A percentile compares a stretch with the other conserved stretches of the same genome.
Conservation (phyloP, 2,113 vertebrate genomes). For the Aegotheles bennettii region DNA sequence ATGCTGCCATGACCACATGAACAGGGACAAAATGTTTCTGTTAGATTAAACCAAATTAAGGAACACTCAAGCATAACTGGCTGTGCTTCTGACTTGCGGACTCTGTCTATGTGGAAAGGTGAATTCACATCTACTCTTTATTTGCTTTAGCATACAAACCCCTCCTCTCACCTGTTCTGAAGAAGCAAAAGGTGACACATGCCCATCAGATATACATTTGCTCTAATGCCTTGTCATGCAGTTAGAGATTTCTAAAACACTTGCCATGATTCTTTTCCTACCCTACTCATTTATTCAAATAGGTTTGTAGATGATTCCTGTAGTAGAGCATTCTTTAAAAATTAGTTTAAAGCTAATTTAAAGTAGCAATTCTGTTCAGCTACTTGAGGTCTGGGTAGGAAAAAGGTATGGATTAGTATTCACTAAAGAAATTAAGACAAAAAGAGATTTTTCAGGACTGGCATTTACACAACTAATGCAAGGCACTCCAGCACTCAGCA, state of each 20-base stretch:
- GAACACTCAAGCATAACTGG: neutral
- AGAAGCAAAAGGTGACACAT: fast-evolving
- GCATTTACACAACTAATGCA: neutral
- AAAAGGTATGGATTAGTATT: neutral
- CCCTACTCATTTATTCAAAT: neutral
- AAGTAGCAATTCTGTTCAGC: neutral
- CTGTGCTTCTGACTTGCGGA: neutral
- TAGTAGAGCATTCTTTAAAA: neutral
- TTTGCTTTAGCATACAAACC: neutral
- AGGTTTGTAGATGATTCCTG: neutral
- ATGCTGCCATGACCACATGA: neutral
- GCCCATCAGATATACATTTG: neutral
- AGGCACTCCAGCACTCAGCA: neutral
- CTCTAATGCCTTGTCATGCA: neutral
- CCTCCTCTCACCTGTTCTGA: neutral
- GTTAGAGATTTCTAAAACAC: neutral
- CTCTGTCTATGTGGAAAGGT: neutral
- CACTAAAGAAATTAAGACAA: neutral
- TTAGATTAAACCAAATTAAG: neutral
- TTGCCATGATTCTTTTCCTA: neutral
- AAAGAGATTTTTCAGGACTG: neutral
- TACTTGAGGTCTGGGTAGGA: neutral
- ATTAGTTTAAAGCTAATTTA: neutral
- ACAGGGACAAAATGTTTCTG: neutral
- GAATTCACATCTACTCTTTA: neutral